A percentile compares a stretch with the other conserved stretches of the same genome.
Evolutionary conservation across 2,888 invertebrate species (phyloP).

Genomic region (Dinocampus coccinellae): DNA sequence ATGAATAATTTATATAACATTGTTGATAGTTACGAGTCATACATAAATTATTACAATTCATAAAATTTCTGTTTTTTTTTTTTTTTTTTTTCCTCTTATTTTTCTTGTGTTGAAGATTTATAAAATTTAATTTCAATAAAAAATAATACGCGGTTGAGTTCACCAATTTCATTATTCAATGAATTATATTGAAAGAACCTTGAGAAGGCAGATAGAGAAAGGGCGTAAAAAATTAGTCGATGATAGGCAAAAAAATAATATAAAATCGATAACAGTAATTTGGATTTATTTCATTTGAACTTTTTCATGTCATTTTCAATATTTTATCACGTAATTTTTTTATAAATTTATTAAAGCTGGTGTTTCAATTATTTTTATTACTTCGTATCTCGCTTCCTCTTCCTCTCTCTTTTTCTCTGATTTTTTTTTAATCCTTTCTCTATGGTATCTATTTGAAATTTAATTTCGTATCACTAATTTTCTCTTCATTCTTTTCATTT

Average conservation of each 20-base stretch:
- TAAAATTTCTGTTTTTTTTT: background rate
- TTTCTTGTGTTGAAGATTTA: too few species aligned
- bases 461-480: background rate
- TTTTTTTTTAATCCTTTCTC: too few species aligned
- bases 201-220: too few species aligned
- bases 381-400: too few species aligned
- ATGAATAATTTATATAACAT: background rate
- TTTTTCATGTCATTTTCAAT: background rate
- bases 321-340: background rate
- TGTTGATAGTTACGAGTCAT: constrained; percentile 50
- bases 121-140: background rate
- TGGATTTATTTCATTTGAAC: too few species aligned
- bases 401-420: too few species aligned
- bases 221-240: too few species aligned
- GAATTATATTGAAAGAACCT: background rate
- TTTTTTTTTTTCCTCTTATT: too few species aligned
- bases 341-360: background rate
- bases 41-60: constrained; percentile 41
- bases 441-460: background rate
- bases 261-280: background rate
- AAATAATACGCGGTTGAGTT: constrained; percentile 15
- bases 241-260: background rate
- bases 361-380: too few species aligned
- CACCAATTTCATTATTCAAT: too few species aligned
- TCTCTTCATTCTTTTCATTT: background rate